phyloP scores from a whole-genome alignment of 2,888 invertebrate species.

The Cerastis leucographa region DNA sequence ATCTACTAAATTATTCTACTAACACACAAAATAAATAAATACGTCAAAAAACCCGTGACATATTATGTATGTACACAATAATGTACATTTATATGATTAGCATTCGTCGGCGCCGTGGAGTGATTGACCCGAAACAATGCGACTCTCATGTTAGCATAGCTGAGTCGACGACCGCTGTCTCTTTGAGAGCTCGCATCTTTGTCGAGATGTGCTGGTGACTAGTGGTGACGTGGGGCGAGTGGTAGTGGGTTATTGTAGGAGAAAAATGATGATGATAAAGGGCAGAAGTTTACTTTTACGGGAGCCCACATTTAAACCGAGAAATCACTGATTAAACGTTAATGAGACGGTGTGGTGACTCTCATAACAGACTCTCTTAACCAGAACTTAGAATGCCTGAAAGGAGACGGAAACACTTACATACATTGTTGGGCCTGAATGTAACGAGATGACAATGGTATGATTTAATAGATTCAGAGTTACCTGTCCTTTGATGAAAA shows the following conservation, averaged over 20 bases:
- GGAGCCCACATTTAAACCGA: too few relatives aligned
- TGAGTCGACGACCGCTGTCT: constrained; percentile 52
- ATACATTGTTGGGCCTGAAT: too few relatives aligned
- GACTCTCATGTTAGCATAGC: constrained; percentile 54
- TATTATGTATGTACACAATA: background rate
- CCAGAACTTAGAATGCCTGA: too few relatives aligned
- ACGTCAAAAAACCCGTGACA: constrained; percentile 26
- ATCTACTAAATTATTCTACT: background rate
- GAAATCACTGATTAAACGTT: too few relatives aligned
- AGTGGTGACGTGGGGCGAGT: background rate
- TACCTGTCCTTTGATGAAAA: too few relatives aligned
- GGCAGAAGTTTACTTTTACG: background rate
- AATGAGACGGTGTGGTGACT: too few relatives aligned
- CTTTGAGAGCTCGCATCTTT: constrained; percentile 34
- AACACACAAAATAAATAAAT: constrained; percentile 33
- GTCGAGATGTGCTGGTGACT: constrained; percentile 15
- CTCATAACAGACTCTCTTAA: too few relatives aligned
- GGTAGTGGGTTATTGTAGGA: background rate
- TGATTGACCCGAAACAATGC: constrained; percentile 76
- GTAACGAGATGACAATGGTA: too few relatives aligned
- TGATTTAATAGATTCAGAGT: too few relatives aligned
- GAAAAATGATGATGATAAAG: background rate
- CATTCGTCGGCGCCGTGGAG: constrained; percentile 49
- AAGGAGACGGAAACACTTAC: too few relatives aligned
- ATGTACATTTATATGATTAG: constrained; percentile 55